Conservation (phyloP, 2,888 invertebrate species). For the Cerastoderma edule region DNA sequence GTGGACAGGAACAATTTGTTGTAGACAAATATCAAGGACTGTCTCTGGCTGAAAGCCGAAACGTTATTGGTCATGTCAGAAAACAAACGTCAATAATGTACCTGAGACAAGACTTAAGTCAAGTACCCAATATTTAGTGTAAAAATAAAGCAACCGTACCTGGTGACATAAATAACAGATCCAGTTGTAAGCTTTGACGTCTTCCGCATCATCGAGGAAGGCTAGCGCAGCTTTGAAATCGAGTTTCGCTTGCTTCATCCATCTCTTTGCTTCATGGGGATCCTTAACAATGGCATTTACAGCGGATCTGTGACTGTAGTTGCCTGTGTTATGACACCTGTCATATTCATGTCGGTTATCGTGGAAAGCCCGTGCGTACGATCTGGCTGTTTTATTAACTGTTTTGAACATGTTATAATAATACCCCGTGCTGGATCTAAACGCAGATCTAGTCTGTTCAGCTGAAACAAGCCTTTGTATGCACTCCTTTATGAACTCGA, state of each 20-base stretch:
- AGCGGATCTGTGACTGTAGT: slow-evolving; percentile 15
- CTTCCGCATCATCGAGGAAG: slow-evolving; percentile 23
- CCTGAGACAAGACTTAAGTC: background rate
- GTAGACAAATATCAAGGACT: background rate
- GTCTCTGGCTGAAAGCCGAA: background rate
- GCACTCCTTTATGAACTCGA: slow-evolving; percentile 53
- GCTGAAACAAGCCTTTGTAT: slow-evolving; percentile 45
- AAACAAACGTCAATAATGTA: background rate
- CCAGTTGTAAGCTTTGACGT: slow-evolving; percentile 58
- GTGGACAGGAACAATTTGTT: background rate
- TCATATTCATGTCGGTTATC: slow-evolving; percentile 32
- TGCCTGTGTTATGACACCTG: slow-evolving; percentile 12
- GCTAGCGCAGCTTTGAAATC: slow-evolving; percentile 48
- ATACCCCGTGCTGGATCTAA: slow-evolving; percentile 11
- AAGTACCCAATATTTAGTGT: background rate
- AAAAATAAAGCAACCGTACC: slow-evolving; percentile 32
- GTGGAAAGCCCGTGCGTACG: slow-evolving; percentile 26
- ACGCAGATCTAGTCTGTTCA: slow-evolving; percentile 26
- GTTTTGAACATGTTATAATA: slow-evolving; percentile 7
- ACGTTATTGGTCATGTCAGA: background rate
- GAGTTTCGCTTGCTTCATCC: slow-evolving; percentile 58
- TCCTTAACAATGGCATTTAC: background rate
- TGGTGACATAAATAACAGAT: slow-evolving; percentile 63
- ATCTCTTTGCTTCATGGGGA: slow-evolving; percentile 43
- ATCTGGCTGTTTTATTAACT: slow-evolving; percentile 17